A percentile compares a stretch with the other conserved stretches of the same genome.
Conservation (phyloP, 2,888 invertebrate genomes). For the Parnassius smintheus region DNA sequence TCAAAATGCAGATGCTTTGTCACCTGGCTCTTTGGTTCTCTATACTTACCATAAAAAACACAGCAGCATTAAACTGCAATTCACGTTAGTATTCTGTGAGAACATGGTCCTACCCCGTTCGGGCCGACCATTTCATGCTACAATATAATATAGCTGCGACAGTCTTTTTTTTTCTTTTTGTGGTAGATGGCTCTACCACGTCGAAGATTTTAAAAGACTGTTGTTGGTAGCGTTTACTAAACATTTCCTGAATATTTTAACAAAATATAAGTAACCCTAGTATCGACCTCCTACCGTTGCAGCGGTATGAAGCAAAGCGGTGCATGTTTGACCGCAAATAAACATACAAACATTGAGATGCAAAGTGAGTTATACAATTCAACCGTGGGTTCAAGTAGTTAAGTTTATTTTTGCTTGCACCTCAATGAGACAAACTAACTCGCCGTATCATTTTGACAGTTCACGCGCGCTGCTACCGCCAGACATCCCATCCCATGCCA, state of each 20-base stretch:
- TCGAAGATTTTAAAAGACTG: too few relatives aligned
- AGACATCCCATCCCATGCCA: constrained; percentile 13
- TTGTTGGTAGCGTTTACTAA: too few relatives aligned
- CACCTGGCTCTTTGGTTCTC: too few relatives aligned
- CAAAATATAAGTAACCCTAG: constrained; percentile 34
- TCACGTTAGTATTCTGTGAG: too few relatives aligned
- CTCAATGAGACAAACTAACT: background rate
- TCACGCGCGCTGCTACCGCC: constrained; percentile 21
- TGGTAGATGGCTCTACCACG: too few relatives aligned
- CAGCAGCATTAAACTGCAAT: too few relatives aligned
- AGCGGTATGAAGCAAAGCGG: constrained; percentile 53
- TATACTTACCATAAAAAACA: too few relatives aligned
- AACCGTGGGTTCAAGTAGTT: background rate
- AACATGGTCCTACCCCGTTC: too few relatives aligned
- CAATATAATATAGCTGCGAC: too few relatives aligned
- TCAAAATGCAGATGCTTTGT: too few relatives aligned
- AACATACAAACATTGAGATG: constrained; percentile 34
- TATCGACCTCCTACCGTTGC: constrained; percentile 53
- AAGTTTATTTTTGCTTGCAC: background rate
- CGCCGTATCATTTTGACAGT: constrained; percentile 11
- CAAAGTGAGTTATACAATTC: background rate
- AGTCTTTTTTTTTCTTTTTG: too few relatives aligned
- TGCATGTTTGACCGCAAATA: constrained; percentile 49
- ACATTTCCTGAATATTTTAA: constrained; percentile 8
- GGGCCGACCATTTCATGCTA: too few relatives aligned